Evolutionary conservation across 2,888 invertebrate species (phyloP), one percentile per base, ranked within the genome.

Genomic region (Amblyjoppa proteus): DNA sequence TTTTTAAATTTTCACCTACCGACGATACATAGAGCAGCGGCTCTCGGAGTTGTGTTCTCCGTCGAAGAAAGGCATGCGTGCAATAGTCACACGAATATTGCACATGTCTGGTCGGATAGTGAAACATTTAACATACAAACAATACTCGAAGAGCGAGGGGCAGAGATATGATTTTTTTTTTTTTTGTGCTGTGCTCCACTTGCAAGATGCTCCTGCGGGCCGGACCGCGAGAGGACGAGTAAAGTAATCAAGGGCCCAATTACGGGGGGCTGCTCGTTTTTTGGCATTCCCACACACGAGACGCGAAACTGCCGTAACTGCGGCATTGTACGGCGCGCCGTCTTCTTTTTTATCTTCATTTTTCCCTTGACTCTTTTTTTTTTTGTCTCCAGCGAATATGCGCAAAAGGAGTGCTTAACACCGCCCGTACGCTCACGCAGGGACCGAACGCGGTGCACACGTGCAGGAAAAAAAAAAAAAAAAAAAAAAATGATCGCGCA

Each of bases 231-330:
- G 68, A 71, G 45, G 41, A 77, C 76, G 79, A 76, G 83, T 66
- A 71, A 71, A 73, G 83, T 83, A 80, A 85, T 85, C 80, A 83
- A 85, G 80, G 80, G 70, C 76, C 66, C 81, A 85, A 85, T 85
- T 85, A 85, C 69, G 83, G 83, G 83, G 83, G 41, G 45, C 64
- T 82, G 31, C 76, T 79, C 70, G 68, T 77, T 69, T 69, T 78
- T 69, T 45, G 64, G 61, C 64, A 76, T 82, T 83, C 80, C 71
- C 85, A 69, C 71, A 64, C 70, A 69, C 20, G 58, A n/a, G 75
- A 70, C 41, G 51, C 61, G n/a, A 66, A 51, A 76, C 68, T 38
- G 41, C 31, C 66, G 58, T 71, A 64, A 66, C 61, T 73, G 51
- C 74, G 34, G 38, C 41, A 82, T 73, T 49, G 58, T 84, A 74